Evolutionary conservation across 2,888 invertebrate species (phyloP).

Genomic region (Calameuta filiformis): DNA sequence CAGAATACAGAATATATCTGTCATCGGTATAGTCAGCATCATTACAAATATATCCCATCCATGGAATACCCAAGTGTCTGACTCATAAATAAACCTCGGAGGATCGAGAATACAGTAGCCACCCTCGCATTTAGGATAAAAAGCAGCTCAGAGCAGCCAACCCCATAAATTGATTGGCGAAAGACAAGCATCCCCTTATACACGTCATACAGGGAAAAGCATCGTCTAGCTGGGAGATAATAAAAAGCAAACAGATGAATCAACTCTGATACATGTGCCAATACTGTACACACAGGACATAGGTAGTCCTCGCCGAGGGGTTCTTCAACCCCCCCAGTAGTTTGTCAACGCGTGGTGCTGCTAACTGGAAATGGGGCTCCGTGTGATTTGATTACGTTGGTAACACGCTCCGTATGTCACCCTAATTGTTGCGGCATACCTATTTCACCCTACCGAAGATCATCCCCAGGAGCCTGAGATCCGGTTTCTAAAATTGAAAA

Average conservation of each 20-base stretch:
- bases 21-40: neutral
- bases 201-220: neutral
- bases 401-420: conserved; percentile 50
- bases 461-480: neutral
- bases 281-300: neutral
- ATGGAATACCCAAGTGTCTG: neutral
- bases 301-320: conserved; percentile 3
- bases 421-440: conserved; percentile 42
- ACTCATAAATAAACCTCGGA: neutral
- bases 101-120: neutral
- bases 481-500: neutral
- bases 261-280: conserved; percentile 29
- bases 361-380: conserved; percentile 33
- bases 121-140: neutral
- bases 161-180: conserved; percentile 38
- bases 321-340: conserved; percentile 19
- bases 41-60: neutral
- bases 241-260: conserved; percentile 51
- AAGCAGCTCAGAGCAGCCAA: conserved; percentile 11
- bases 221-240: conserved; percentile 35
- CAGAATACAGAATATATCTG: neutral
- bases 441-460: conserved; percentile 15
- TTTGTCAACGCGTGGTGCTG: conserved; percentile 28
- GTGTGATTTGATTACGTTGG: conserved; percentile 52
- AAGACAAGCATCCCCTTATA: conserved; percentile 13